Evolutionary conservation across 2,113 vertebrate genomes (phyloP), one percentile per base, ranked within the genome.

Genomic region (Nycticorax nycticorax): DNA sequence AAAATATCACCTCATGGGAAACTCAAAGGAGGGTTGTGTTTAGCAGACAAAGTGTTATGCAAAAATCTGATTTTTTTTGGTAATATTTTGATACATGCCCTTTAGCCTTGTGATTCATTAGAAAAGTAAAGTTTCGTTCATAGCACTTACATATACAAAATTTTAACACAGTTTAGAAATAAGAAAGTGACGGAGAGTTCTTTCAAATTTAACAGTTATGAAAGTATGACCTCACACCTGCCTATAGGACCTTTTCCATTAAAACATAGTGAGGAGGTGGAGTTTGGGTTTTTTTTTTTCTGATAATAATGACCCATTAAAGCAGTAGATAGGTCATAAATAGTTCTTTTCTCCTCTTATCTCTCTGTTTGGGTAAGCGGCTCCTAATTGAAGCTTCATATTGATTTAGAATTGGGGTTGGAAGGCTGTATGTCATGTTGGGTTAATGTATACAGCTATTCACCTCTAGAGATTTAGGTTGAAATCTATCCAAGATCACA

Each of bases 311-410:
- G 85, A 88, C 14, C 48, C 76, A 79, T 88, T 96, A 92, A 96
- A 90, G 75, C 35, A 92, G 50, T 45, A 94, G 45, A 63, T 90
- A 94, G 84, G 85, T 80, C 78, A 96, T 75, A 93, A 85, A 92
- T 47, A 93, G 74, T 27, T 77, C 53, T 88, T 89, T 93, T 66
- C 50, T 79, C 52, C 84, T 90, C 67, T 93, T 93, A 89, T 64
- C 85, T 89, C 79, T 82, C 85, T 83, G 48, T 94, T 90, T 92
- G 63, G 55, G 67, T 76, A 96, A 96, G 88, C 11, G 0, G 57
- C 57, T 94, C 33, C 83, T 92, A 97, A 94, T 78, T 92, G 88
- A 95, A 96, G 73, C 35, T 93, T 94, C 86, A 79, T 84, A 92
- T 78, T 93, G 76, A 93, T 95, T 94, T 95, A 93, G 69, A 93